These are phyloP conservation scores for Epinephelus moara DNA, from an alignment of 2,113 vertebrate genomes.

Conservation along the genomic window DNA sequence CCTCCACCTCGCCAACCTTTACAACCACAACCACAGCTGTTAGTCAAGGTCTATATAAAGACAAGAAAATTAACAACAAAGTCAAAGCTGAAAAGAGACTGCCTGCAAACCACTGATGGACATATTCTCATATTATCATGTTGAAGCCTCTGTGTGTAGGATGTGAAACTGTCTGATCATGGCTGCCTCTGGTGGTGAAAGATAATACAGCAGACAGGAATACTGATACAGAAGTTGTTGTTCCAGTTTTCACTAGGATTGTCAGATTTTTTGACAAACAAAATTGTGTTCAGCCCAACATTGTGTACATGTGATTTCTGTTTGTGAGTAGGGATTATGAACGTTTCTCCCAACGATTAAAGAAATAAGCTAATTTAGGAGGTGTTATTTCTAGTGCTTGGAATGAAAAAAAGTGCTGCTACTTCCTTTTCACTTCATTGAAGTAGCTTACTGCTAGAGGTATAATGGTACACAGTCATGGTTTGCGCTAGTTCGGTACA, in stretches of 20 bases:
- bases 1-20: conserved; percentile 86
- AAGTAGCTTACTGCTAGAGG: no score
- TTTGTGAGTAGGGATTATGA: neutral
- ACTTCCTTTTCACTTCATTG: no score
- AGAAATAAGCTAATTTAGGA: neutral
- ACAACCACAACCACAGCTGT: conserved; percentile 1
- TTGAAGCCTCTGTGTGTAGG: neutral
- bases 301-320: neutral
- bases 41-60: neutral
- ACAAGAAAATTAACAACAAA: neutral
- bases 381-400: neutral
- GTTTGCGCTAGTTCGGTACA: no score
- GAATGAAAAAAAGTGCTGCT: no score
- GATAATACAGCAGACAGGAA: neutral
- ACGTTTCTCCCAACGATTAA: no score
- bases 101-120: neutral
- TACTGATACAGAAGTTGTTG: neutral
- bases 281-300: neutral
- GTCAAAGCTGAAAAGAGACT: neutral
- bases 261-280: neutral
- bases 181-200: neutral
- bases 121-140: neutral
- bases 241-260: neutral
- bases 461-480: no score
- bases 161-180: neutral